Percentiles rank a stretch among this genome's conserved stretches.
phyloP scores from a whole-genome alignment of 2,797 vertebrate species.

The Sebastes aleutianus region DNA sequence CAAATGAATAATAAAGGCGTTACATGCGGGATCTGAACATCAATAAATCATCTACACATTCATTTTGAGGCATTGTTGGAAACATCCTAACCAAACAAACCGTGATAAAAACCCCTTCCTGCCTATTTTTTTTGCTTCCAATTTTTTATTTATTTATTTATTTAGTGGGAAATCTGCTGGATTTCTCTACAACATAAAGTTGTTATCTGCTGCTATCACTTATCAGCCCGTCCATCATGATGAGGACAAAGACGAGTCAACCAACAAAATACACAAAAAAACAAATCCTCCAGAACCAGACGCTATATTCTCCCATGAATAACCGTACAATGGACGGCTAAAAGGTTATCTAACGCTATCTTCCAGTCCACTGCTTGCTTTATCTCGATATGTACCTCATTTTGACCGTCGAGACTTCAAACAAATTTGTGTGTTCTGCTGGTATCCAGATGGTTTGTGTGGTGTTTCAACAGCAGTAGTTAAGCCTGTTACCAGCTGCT shows the following conservation, averaged over 20 bases:
- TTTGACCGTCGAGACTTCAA: not conserved
- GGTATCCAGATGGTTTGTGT: not conserved
- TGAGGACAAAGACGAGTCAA: not conserved
- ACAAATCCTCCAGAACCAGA: not conserved
- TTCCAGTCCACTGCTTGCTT: not conserved
- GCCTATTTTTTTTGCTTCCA: too few relatives aligned
- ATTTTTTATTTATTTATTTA: too few relatives aligned
- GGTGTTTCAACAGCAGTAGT: not conserved
- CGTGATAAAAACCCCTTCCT: not conserved
- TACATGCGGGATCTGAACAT: constrained; percentile 3
- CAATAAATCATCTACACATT: constrained; percentile 22
- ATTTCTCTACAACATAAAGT: not conserved
- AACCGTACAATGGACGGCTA: not conserved
- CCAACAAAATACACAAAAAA: not conserved
- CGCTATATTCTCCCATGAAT: not conserved
- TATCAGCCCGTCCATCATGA: not conserved
- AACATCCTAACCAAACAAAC: not conserved
- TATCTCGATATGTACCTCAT: not conserved
- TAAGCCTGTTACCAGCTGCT: not conserved
- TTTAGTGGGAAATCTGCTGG: not conserved
- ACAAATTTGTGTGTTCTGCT: not conserved
- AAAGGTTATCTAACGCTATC: not conserved
- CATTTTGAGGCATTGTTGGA: not conserved
- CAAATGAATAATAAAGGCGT: constrained; percentile 11
- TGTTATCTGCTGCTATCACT: not conserved